These are phyloP conservation scores for Penaeus chinensis DNA, from an alignment of 1,140 invertebrate species.

Conservation along the genomic window DNA sequence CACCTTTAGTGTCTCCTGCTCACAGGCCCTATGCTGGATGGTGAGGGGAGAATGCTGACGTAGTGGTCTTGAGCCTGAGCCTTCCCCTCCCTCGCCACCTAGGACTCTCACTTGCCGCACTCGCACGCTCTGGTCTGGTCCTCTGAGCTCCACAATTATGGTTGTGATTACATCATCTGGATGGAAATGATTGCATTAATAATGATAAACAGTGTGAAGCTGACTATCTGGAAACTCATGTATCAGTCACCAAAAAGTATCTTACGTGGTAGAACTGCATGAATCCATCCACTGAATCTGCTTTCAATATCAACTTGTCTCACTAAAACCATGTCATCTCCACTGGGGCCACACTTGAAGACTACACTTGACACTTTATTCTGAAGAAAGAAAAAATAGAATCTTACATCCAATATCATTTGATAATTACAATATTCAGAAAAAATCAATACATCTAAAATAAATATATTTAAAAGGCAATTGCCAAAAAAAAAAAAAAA, in stretches of 20 bases:
- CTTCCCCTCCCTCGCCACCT: constrained; percentile 73
- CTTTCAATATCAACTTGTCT: constrained; percentile 85
- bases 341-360: constrained; percentile 82
- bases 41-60: constrained; percentile 67
- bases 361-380: constrained; percentile 88
- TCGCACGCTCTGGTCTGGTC: constrained; percentile 88
- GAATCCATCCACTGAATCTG: constrained; percentile 81
- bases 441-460: not conserved
- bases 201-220: not conserved
- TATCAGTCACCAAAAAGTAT: not conserved
- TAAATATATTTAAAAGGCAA: too few species aligned
- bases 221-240: not conserved
- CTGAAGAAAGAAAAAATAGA: constrained; percentile 71
- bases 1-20: constrained; percentile 91
- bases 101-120: constrained; percentile 84
- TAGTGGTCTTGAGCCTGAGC: constrained; percentile 56
- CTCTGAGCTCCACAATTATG: constrained; percentile 82
- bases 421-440: not conserved
- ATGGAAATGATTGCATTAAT: not conserved
- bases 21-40: constrained; percentile 88
- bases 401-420: constrained; percentile 22
- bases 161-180: constrained; percentile 27
- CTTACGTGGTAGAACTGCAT: constrained; percentile 51
- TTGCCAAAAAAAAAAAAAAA: too few species aligned
- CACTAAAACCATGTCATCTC: constrained; percentile 84